These are phyloP conservation scores for Achatina immaculata DNA, from an alignment of 1,140 invertebrate genomes.

Conservation along the genomic window DNA sequence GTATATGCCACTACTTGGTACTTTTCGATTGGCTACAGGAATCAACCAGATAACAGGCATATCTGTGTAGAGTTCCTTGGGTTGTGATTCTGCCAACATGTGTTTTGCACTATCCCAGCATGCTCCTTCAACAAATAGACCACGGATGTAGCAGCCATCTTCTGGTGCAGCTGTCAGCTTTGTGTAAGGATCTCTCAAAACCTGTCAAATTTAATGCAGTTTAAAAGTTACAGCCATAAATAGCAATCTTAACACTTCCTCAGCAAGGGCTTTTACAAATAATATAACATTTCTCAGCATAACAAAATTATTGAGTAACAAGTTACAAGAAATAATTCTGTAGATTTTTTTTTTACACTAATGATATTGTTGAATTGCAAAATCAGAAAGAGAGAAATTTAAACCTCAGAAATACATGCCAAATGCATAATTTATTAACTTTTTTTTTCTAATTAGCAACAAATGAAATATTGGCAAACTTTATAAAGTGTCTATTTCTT, in stretches of 20 bases:
- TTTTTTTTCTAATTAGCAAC: too few species aligned
- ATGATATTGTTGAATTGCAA: too few species aligned
- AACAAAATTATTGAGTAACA: background rate
- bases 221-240: too few species aligned
- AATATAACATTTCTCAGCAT: background rate
- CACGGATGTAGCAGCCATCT: slow-evolving; percentile 71
- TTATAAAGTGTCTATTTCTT: too few species aligned
- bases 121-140: slow-evolving; percentile 70
- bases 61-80: slow-evolving; percentile 71
- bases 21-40: slow-evolving; percentile 64
- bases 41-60: slow-evolving; percentile 70
- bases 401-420: too few species aligned
- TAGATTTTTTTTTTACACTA: too few species aligned
- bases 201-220: slow-evolving; percentile 48
- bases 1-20: slow-evolving; percentile 63
- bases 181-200: slow-evolving; percentile 57
- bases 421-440: too few species aligned
- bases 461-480: too few species aligned
- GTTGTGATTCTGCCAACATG: slow-evolving; percentile 66
- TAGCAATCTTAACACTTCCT: too few species aligned
- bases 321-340: background rate
- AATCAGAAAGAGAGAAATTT: too few species aligned
- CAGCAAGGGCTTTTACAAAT: too few species aligned
- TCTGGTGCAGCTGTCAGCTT: slow-evolving; percentile 62
- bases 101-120: slow-evolving; percentile 66